Percentiles rank a stretch among this genome's conserved stretches.
Evolutionary conservation across 2,113 vertebrate genomes (phyloP).

Genomic region (Laterallus jamaicensis): DNA sequence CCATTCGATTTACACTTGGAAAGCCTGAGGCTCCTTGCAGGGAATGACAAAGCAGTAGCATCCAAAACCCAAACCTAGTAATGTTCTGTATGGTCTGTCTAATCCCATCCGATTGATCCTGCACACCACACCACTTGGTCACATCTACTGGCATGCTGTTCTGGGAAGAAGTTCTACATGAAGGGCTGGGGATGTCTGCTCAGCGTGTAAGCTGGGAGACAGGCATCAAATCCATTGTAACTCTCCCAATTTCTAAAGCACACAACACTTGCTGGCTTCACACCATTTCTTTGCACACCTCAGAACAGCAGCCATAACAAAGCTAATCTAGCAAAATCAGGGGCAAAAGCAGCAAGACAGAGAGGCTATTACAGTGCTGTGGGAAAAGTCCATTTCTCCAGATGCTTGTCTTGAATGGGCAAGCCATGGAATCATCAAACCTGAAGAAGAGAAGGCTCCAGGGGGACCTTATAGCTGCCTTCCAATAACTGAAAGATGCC

Average conservation of each 20-base stretch:
- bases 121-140: rapidly evolving
- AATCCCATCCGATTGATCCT: background rate
- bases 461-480: no score
- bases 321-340: background rate
- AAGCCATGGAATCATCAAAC: background rate
- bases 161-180: background rate
- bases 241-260: background rate
- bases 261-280: background rate
- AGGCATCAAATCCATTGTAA: background rate
- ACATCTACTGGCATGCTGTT: rapidly evolving
- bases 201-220: background rate
- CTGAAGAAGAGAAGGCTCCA: no score
- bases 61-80: background rate
- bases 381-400: background rate
- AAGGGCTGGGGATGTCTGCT: background rate
- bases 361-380: background rate
- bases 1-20: background rate
- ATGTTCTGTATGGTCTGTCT: background rate
- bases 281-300: background rate
- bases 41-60: background rate
- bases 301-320: background rate
- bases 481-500: no score
- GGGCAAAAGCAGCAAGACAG: background rate
- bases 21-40: background rate
- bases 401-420: background rate